These are phyloP conservation scores for Cisticola juncidis DNA, from an alignment of 2,113 vertebrate genomes.

Conservation along the genomic window DNA sequence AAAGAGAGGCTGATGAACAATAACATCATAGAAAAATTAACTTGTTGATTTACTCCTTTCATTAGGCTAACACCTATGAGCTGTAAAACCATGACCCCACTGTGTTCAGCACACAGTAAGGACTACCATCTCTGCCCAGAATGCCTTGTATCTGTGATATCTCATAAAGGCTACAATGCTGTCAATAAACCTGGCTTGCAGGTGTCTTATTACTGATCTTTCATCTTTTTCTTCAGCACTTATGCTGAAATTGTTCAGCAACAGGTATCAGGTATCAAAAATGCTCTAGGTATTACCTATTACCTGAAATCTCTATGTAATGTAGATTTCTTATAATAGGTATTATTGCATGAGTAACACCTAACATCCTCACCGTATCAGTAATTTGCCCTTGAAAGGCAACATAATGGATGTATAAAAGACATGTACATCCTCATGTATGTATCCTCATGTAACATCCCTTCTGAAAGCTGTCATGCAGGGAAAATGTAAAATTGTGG, in stretches of 20 bases:
- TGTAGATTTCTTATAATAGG: not conserved
- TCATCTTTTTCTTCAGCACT: not conserved
- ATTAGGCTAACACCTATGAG: not conserved
- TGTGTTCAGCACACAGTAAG: not conserved
- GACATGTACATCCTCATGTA: not conserved
- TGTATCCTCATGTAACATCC: not conserved
- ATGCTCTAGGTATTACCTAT: not conserved
- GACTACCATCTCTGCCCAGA: not conserved
- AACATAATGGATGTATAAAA: not conserved
- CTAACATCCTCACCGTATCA: not conserved
- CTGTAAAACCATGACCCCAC: not conserved
- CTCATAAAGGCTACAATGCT: not conserved
- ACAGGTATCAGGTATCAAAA: not conserved
- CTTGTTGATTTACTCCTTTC: not conserved
- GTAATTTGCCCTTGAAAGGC: not conserved
- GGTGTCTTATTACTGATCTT: not conserved
- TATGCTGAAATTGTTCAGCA: not conserved
- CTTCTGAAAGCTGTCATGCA: not conserved
- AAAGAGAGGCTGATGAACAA: not conserved
- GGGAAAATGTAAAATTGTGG: not conserved
- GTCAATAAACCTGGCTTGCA: not conserved
- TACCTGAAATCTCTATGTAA: not conserved
- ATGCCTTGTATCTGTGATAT: not conserved
- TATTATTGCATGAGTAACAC: not conserved
- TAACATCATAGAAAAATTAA: not conserved